These are phyloP conservation scores for Rhingia campestris DNA, from an alignment of 2,888 invertebrate species.

Conservation along the genomic window DNA sequence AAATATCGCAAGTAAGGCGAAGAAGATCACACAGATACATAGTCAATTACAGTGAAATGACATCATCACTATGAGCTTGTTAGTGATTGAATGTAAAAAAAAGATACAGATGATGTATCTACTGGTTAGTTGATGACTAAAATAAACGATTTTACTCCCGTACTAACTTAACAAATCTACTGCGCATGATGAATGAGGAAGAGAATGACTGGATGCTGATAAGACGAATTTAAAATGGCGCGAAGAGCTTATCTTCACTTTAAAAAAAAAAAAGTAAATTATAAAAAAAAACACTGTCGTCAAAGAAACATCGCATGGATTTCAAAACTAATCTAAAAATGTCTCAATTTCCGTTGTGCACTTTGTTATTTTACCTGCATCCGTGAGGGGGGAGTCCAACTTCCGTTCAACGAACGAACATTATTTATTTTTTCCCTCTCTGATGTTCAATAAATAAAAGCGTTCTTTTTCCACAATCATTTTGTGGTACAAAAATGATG, in stretches of 20 bases:
- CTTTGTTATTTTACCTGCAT: conserved; percentile 62
- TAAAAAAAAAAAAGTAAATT: neutral
- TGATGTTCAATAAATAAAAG: conserved; percentile 52
- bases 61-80: conserved; percentile 57
- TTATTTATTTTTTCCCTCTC: conserved; percentile 55
- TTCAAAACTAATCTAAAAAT: conserved; percentile 25
- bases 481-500: conserved; percentile 29
- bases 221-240: neutral
- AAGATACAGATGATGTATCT: conserved; percentile 30
- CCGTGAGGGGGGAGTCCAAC: conserved; percentile 30
- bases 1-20: neutral
- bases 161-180: neutral
- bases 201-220: conserved; percentile 3
- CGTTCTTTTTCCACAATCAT: conserved; percentile 29
- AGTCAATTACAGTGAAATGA: conserved; percentile 65
- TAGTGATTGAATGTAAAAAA: conserved; percentile 39
- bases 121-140: conserved; percentile 36
- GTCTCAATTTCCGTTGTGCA: conserved; percentile 58
- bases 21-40: conserved; percentile 55
- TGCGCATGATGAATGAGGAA: conserved; percentile 29
- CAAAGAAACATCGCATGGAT: neutral
- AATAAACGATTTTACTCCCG: neutral
- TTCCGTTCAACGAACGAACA: conserved; percentile 45
- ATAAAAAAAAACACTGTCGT: neutral
- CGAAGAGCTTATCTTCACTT: conserved; percentile 2